Evolutionary conservation across 2,113 vertebrate genomes (phyloP), one percentile per base, ranked within the genome.

Genomic region (Chlamydotis undulata): DNA sequence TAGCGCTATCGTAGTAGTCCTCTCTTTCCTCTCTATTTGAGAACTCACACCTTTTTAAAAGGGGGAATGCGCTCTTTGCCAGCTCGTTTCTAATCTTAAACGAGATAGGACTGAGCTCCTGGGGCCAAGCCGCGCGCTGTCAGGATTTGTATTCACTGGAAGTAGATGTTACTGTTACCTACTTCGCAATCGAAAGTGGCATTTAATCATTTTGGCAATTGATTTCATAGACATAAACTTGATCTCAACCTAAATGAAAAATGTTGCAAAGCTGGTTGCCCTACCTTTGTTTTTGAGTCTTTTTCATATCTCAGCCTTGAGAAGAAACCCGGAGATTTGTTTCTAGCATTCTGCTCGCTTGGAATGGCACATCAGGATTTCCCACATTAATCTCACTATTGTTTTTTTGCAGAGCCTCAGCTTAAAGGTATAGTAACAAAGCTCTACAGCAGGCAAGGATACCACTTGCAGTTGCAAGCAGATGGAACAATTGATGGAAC

Each of bases 341-440:
- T 93, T 87, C 57, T 28, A 93, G 8, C 22, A 25, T 83, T 91
- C 76, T 55, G 50, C 69, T 68, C 6, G 0, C 90, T 88, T 61
- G 89, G 56, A 81, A 35, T 0, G 1, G 17, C 24, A 29, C 57
- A 12, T 83, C 78, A 92, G 70, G 80, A 95, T 81, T 79, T 82
- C 91, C 89, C 82, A 77, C 63, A 80, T 94, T 98, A 97, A 98
- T 85, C 77, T 96, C 92, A 77, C 49, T 87, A 4, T 97, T 96
- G 59, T 97, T 98, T 87, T 81, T 92, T 97, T 98, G 41, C 98
- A 99, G 99, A 99, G 98, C 99, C 99, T 98, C 99, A 99, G 98
- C 99, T 99, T 97, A 99, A 99, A 98, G 99, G 99, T 97, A 99
- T 99, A 90, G 98, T 99, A 97, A 99, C 99, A 83, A 99, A 99